Base-by-base conservation (phyloP, 1,140 invertebrate species). In the Platyura marginata region DNA sequence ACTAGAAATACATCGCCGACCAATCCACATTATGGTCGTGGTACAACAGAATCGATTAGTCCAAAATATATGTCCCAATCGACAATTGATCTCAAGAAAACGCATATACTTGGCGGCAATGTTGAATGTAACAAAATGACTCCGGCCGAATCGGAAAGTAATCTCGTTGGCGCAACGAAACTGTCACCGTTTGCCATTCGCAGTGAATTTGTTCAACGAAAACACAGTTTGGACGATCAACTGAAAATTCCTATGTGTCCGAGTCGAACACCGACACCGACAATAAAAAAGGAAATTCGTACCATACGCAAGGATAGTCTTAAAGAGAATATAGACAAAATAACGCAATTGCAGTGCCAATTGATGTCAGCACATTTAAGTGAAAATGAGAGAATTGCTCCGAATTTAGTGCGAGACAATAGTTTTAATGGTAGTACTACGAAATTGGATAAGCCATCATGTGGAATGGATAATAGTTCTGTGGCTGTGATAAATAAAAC, bases 291-390 rank as follows among this genome's bases (percentile, higher is more conserved):
- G 6, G 25, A 29, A 32, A 42, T 49, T 20, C 40, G 42, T 1
- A 49, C 58, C 25, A 58, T 47, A 45, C 49, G 56, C 5, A 55
- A 57, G 49, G 58, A 60, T 21, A 59, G 56, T 3, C 42, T 60
- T 40, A 47, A 57, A 11, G 58, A 60, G 43, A 60, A 60, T 39
- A 60, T 60, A 33, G 58, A 60, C 41, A 61, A 61, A 46, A 61
- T 61, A 10, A 61, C 55, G 3, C 58, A 61, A 21, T 42, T 61
- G 15, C 58, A 61, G 35, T 59, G 56, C n/a, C 49, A 60, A 34
- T 48, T 61, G 13, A 60, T 61, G 58, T 60, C 58, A n/a, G 51
- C 58, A 5, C 58, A 61, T 43, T 35, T 56, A 21, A 48, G 47
- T 5, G 54, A 36, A 18, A 36, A 18, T n/a, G 34, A 36, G 9